These are phyloP conservation scores for Noctua fimbriata DNA, from an alignment of 2,888 invertebrate species.

Conservation along the genomic window DNA sequence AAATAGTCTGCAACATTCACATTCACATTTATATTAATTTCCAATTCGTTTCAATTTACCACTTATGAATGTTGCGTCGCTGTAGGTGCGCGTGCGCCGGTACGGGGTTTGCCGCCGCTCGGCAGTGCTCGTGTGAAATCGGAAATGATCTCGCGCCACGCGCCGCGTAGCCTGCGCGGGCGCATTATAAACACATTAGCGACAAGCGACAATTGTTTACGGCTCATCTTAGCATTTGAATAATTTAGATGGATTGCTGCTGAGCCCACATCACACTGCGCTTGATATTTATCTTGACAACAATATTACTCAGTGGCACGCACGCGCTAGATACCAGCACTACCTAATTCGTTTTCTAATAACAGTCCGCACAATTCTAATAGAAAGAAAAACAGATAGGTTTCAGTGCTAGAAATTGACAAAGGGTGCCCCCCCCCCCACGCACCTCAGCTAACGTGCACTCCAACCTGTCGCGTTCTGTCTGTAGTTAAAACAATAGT, in stretches of 20 bases:
- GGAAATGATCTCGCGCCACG: slow-evolving; percentile 68
- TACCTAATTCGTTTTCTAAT: slow-evolving; percentile 3
- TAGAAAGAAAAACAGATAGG: not conserved
- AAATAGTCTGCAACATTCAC: slow-evolving; percentile 37
- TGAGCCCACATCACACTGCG: slow-evolving; percentile 16
- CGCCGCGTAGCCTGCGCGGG: slow-evolving; percentile 50
- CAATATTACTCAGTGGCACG: not conserved
- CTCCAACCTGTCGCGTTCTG: slow-evolving; percentile 31
- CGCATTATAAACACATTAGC: slow-evolving; percentile 76
- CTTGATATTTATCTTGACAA: slow-evolving; percentile 6
- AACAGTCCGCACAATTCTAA: not conserved
- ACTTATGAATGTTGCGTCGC: slow-evolving; percentile 43
- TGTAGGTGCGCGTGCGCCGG: slow-evolving; percentile 60
- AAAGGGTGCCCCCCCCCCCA: not conserved
- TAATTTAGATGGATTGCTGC: slow-evolving; percentile 74
- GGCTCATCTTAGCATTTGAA: slow-evolving; percentile 79
- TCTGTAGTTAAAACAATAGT: slow-evolving; percentile 64
- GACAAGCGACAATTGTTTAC: slow-evolving; percentile 72
- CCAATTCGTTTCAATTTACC: slow-evolving; percentile 67
- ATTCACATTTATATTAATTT: slow-evolving; percentile 60
- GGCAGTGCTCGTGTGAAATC: slow-evolving; percentile 65
- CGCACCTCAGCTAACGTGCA: slow-evolving; percentile 25
- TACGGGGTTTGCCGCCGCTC: slow-evolving; percentile 21
- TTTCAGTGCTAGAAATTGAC: too few species aligned
- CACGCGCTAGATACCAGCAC: slow-evolving; percentile 1